Percentiles rank a stretch among this genome's conserved stretches.
These are phyloP conservation scores for Coenonympha glycerion DNA, from an alignment of 2,888 invertebrate genomes.

Conservation along the genomic window DNA sequence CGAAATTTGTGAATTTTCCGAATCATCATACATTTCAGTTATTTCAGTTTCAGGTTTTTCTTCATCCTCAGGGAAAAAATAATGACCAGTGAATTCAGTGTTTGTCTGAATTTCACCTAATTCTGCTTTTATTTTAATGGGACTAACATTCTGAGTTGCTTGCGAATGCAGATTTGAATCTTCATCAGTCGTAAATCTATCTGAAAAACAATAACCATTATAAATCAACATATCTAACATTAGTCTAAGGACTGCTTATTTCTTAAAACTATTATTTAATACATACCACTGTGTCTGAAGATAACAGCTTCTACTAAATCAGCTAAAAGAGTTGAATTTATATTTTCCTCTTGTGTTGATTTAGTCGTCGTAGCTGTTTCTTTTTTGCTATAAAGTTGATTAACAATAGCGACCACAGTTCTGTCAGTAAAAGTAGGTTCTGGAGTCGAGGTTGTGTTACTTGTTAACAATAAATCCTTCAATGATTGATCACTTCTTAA, in stretches of 20 bases:
- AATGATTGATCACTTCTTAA: constrained; percentile 52
- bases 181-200: constrained; percentile 37
- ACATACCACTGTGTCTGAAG: constrained; percentile 56
- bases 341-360: constrained; percentile 41
- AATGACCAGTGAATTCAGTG: constrained; percentile 60
- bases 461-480: constrained; percentile 47
- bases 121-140: constrained; percentile 59
- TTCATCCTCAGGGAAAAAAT: constrained; percentile 67
- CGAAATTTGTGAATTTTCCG: constrained; percentile 41
- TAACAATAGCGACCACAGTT: constrained; percentile 54
- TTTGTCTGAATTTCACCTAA: constrained; percentile 49
- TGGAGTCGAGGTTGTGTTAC: constrained; percentile 34
- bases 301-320: constrained; percentile 68
- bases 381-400: constrained; percentile 56
- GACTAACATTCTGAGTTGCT: constrained; percentile 37
- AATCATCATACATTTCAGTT: constrained; percentile 54
- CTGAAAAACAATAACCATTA: constrained; percentile 34
- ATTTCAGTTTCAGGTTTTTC: constrained; percentile 36
- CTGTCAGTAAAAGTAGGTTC: constrained; percentile 47
- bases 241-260: too few relatives aligned
- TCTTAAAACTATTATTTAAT: too few relatives aligned
- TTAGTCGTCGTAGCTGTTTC: constrained; percentile 41
- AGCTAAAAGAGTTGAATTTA: constrained; percentile 63
- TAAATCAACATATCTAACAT: too few relatives aligned
- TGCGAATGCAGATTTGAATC: constrained; percentile 32